Evolutionary conservation across 1,140 invertebrate species (phyloP).

Genomic region (Sitobion miscanthi): DNA sequence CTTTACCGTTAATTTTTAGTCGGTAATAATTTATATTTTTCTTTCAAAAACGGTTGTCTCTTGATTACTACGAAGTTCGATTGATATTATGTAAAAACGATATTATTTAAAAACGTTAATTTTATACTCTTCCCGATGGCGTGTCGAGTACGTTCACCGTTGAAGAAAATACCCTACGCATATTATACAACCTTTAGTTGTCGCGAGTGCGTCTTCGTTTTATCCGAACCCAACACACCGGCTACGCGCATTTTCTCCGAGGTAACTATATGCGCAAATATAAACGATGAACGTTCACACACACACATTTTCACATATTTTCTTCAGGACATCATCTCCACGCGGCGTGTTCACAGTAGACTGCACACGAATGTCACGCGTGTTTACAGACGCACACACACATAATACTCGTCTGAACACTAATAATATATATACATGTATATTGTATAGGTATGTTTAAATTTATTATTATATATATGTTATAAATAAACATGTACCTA

Average conservation of each 20-base stretch:
- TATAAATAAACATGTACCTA: background rate
- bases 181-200: too few relatives aligned
- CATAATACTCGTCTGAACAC: background rate
- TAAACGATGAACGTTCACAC: background rate
- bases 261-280: background rate
- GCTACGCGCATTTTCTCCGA: too few relatives aligned
- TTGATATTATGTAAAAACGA: background rate
- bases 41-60: background rate
- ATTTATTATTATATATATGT: background rate
- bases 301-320: background rate
- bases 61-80: background rate
- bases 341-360: background rate
- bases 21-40: background rate
- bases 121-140: too few relatives aligned
- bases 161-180: too few relatives aligned
- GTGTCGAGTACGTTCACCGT: too few relatives aligned
- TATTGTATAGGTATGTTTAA: too few relatives aligned
- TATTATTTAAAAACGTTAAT: background rate
- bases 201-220: too few relatives aligned
- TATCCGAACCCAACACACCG: too few relatives aligned
- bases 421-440: background rate
- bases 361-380: slow-evolving; percentile 5
- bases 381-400: background rate
- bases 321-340: background rate
- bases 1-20: background rate